Conservation (phyloP, 2,888 invertebrate species). For the Eretmocerus hayati region DNA sequence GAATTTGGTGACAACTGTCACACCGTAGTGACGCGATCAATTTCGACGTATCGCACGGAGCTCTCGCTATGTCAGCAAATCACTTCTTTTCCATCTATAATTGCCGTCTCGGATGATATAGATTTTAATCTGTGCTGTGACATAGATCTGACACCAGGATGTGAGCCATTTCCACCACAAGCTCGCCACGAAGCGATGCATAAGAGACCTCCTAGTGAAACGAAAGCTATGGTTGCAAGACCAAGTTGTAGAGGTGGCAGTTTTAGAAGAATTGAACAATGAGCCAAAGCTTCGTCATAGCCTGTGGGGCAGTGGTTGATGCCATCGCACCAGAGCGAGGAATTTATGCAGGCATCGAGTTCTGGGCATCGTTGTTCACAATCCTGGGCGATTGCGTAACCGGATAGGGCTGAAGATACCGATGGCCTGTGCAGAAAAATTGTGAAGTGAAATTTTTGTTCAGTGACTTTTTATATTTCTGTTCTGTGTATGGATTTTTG, state of each 20-base stretch:
- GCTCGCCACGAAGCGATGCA: conserved; percentile 42
- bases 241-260: conserved; percentile 68
- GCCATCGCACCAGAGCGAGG: conserved; percentile 50
- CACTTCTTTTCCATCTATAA: conserved; percentile 79
- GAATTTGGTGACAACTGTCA: too few species aligned
- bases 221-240: conserved; percentile 46
- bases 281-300: conserved; percentile 68
- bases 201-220: conserved; percentile 39
- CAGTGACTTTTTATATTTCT: background rate
- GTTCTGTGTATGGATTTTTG: background rate
- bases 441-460: too few species aligned
- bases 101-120: conserved; percentile 74
- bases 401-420: conserved; percentile 45
- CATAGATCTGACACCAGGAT: conserved; percentile 67
- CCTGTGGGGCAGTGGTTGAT: conserved; percentile 48
- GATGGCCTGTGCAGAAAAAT: conserved; percentile 31
- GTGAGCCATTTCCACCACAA: conserved; percentile 59
- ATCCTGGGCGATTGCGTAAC: conserved; percentile 60
- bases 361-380: conserved; percentile 46
- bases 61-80: conserved; percentile 95
- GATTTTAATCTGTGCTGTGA: conserved; percentile 75
- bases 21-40: conserved; percentile 85
- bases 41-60: conserved; percentile 88
- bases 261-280: conserved; percentile 71
- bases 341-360: conserved; percentile 43